Percentiles rank a stretch among this genome's conserved stretches.
phyloP scores from a whole-genome alignment of 2,113 vertebrate genomes.

The Plecturocebus donacophilus region DNA sequence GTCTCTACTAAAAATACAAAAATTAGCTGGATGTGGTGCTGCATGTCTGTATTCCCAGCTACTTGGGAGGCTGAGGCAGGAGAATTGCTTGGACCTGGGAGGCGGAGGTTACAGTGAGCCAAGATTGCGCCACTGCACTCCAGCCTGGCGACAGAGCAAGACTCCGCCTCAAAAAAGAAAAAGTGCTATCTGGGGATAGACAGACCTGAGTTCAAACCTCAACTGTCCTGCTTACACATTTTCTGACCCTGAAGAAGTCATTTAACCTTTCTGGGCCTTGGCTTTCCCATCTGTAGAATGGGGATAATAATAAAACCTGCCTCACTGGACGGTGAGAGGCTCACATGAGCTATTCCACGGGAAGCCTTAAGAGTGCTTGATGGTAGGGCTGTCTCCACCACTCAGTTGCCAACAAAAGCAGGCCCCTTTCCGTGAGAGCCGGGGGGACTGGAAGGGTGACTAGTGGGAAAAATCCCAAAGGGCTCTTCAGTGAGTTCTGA shows the following conservation, averaged over 20 bases:
- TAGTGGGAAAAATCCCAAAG: not conserved
- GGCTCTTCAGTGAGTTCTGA: not conserved
- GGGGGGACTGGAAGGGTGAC: fast-evolving
- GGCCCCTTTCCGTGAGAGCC: not conserved
- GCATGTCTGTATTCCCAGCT: too few species aligned
- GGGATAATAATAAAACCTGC: not conserved
- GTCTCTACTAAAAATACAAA: too few species aligned
- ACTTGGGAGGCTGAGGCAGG: too few species aligned
- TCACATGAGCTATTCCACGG: not conserved
- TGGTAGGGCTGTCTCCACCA: not conserved
- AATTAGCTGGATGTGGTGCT: too few species aligned
- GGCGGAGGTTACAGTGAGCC: too few species aligned
- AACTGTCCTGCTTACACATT: not conserved
- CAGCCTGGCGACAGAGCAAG: too few species aligned
- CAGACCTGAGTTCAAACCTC: not conserved
- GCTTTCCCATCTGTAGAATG: not conserved
- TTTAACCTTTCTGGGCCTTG: not conserved
- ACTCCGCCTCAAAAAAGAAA: too few species aligned
- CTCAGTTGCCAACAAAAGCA: not conserved
- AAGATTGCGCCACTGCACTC: too few species aligned
- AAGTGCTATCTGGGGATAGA: not conserved
- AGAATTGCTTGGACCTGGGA: too few species aligned
- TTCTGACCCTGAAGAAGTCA: not conserved
- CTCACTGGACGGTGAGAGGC: not conserved
- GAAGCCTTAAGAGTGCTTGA: not conserved